Percentiles rank a stretch among this genome's conserved stretches.
phyloP scores from a whole-genome alignment of 2,113 vertebrate genomes.

The Rhizomys pruinosus region DNA sequence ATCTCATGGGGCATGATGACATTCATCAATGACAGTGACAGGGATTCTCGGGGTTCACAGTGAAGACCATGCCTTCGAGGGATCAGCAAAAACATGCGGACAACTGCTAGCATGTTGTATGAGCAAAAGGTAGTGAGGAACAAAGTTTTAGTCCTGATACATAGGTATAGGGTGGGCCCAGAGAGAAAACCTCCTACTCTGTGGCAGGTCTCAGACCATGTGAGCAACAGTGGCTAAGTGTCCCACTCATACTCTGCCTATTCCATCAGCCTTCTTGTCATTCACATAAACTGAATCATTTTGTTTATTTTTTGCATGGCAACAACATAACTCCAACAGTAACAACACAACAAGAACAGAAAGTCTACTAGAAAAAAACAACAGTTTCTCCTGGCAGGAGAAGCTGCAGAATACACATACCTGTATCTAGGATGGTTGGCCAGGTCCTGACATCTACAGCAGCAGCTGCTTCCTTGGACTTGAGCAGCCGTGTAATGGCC shows the following conservation, averaged over 20 bases:
- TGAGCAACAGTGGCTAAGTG: not conserved
- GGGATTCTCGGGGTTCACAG: rapidly evolving
- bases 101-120: not conserved
- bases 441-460: constrained; percentile 95
- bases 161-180: not conserved
- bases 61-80: not conserved
- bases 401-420: constrained; percentile 74
- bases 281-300: not conserved
- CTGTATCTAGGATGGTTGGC: constrained; percentile 96
- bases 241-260: no score
- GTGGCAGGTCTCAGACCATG: not conserved
- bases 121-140: no score
- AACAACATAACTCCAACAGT: not conserved
- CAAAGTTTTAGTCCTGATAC: no score
- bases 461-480: constrained; percentile 95
- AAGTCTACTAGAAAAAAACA: not conserved
- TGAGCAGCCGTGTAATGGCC: constrained; percentile 95
- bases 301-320: not conserved
- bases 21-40: not conserved
- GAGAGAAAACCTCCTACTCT: not conserved
- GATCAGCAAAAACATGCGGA: not conserved
- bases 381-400: rapidly evolving
- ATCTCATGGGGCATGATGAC: not conserved
- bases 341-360: no score
- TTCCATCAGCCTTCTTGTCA: not conserved